Evolutionary conservation across 2,888 invertebrate species (phyloP), one percentile per base, ranked within the genome.

Genomic region (Tenthredo amoena): DNA sequence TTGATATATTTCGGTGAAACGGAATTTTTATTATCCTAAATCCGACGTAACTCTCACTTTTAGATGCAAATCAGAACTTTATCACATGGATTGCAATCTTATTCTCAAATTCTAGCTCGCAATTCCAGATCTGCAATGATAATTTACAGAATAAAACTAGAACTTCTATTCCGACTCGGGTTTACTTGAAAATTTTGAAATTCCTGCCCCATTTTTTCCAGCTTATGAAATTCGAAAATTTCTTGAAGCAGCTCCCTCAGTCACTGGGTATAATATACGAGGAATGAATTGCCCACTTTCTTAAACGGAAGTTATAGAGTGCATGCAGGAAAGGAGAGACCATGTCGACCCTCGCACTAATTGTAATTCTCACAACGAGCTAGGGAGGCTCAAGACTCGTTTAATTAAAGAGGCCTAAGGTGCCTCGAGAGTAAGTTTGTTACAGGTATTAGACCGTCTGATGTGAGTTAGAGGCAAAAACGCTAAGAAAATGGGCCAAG

Each of bases 371-470:
- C 26, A 62, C 81, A 34, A 81, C 58, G 79, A 79, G 21, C 55
- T 37, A 12, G 58, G 21, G 76, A 50, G 68, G n/a, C 55, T 55
- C 34, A 40, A 81, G 58, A 81, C 31, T 81, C 81, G 81, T 81
- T 81, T 81, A 81, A 81, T 81, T 81, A 81, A 81, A 58, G 40
- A 81, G 62, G 58, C 81, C 81, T 81, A n/a, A 62, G 40, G 62
- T 50, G 81, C 37, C 40, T n/a, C 5, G 21, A 50, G 50, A 50
- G 77, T 31, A 31, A 55, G 77, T 77, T 77, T 77, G 50, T 77
- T 77, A 68, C 18, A 43, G 72, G 72, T 12, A 74, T 74, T 21
- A 74, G 72, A 26, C 43, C 72, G n/a, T 43, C 43, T 31, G 43
- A n/a, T 43, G 40, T 31, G 10, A 21, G n/a, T 40, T 21, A 72